Conservation (phyloP, 2,888 invertebrate genomes). For the Amorpha juglandis region DNA sequence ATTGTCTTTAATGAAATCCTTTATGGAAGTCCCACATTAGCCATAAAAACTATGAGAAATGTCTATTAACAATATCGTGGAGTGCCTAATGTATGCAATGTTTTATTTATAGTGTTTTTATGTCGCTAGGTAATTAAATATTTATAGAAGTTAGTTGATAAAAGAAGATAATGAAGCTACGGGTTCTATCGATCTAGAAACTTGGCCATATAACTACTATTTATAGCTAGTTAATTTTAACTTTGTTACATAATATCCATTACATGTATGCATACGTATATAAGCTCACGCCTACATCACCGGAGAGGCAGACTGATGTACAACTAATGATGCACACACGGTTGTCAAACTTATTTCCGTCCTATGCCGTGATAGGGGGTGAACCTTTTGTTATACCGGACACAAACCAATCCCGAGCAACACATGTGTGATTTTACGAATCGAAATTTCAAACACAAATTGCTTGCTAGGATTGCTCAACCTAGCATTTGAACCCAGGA, state of each 20-base stretch:
- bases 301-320: too few species aligned
- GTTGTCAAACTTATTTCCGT: too few species aligned
- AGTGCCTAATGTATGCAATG: not conserved
- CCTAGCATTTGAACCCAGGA: too few species aligned
- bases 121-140: constrained; percentile 14
- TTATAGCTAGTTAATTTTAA: not conserved
- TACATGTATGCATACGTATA: not conserved
- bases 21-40: constrained; percentile 49
- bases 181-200: constrained; percentile 7
- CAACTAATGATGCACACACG: too few species aligned
- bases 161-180: not conserved
- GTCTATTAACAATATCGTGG: constrained; percentile 28
- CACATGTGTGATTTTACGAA: too few species aligned
- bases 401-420: too few species aligned
- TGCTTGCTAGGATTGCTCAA: too few species aligned
- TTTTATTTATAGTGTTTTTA: constrained; percentile 21
- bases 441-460: too few species aligned
- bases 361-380: too few species aligned
- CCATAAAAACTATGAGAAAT: constrained; percentile 37
- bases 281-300: too few species aligned
- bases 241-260: too few species aligned
- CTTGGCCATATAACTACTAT: not conserved
- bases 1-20: constrained; percentile 58
- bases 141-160: constrained; percentile 18
- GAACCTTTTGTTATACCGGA: too few species aligned